Conservation (phyloP, 1,140 invertebrate species). For the Cylas formicarius region DNA sequence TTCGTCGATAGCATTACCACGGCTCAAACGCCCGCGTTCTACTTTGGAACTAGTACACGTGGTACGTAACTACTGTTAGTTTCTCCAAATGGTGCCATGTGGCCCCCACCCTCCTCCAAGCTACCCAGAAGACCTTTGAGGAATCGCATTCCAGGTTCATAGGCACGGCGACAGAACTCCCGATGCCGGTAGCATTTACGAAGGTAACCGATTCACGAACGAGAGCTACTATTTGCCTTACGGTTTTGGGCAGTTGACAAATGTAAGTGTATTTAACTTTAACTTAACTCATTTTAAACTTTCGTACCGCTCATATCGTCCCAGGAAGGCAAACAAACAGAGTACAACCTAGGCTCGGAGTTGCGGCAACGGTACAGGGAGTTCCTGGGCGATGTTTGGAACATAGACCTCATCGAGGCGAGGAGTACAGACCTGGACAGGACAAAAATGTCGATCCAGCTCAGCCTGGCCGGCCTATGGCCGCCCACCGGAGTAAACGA, state of each 20-base stretch:
- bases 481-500: conserved; percentile 2
- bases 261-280: conserved; percentile 18
- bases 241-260: conserved; percentile 12
- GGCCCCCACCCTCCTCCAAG: neutral
- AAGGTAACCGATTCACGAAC: conserved; percentile 6
- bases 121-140: neutral
- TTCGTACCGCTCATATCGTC: too few relatives aligned
- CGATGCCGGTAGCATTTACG: neutral
- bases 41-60: conserved; percentile 12
- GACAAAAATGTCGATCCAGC: conserved; percentile 14
- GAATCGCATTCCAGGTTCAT: conserved; percentile 12
- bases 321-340: conserved; percentile 51
- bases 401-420: conserved; percentile 14
- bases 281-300: too few relatives aligned
- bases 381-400: conserved; percentile 53
- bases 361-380: conserved; percentile 50
- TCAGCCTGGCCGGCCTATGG: conserved; percentile 14
- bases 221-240: conserved; percentile 16
- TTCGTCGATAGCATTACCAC: conserved; percentile 3
- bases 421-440: conserved; percentile 8
- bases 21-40: neutral
- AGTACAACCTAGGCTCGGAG: conserved; percentile 53
- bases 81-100: neutral
- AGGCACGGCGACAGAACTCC: conserved; percentile 18
- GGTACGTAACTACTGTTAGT: conserved; percentile 4